phyloP scores from a whole-genome alignment of 2,113 vertebrate genomes.

The Bambusicola thoracicus region DNA sequence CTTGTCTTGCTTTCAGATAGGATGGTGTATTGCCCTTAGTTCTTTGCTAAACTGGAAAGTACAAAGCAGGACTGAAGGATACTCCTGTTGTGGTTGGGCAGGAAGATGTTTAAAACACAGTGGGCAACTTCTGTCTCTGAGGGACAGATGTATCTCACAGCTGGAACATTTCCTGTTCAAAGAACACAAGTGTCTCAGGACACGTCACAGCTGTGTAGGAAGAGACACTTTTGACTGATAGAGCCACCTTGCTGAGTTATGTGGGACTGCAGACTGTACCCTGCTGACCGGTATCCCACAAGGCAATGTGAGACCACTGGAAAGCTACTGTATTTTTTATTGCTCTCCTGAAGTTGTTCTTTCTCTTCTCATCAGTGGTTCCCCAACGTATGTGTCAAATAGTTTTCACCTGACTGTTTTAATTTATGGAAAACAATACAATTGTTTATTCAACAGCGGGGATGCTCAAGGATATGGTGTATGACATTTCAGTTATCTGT shows the following conservation, averaged over 20 bases:
- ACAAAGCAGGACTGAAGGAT: neutral
- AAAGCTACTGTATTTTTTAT: neutral
- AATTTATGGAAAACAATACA: neutral
- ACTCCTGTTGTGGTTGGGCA: neutral
- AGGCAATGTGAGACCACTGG: neutral
- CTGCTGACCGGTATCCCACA: neutral
- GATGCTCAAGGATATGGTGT: neutral
- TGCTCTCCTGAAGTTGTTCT: neutral
- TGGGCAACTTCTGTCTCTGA: neutral
- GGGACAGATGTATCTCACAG: neutral
- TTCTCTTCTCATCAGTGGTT: neutral
- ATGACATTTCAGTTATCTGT: neutral
- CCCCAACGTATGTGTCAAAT: neutral
- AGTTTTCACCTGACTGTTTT: neutral
- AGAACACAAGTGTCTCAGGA: neutral
- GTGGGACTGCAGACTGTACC: neutral
- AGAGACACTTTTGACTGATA: neutral
- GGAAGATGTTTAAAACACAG: neutral
- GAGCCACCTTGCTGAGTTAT: neutral
- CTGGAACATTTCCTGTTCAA: neutral
- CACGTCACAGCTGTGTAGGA: neutral
- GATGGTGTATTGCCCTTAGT: neutral
- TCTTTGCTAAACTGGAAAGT: neutral
- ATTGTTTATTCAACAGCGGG: neutral
- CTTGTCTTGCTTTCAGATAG: neutral